Base-by-base conservation (phyloP, 2,797 vertebrate genomes). In the Tenualosa ilisha region DNA sequence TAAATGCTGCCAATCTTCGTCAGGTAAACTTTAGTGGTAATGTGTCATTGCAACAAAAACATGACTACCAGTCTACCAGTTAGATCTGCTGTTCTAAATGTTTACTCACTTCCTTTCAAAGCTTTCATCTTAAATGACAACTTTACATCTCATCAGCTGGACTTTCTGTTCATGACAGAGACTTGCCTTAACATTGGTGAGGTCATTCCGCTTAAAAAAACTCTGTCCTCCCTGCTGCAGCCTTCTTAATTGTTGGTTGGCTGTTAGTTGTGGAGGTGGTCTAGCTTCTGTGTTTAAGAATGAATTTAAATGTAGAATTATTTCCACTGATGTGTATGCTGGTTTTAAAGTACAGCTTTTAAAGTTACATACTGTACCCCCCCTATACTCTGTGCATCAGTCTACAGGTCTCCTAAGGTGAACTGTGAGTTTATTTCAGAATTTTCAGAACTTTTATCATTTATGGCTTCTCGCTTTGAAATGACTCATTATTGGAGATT, bases 291-390 rank as follows among this genome's bases (percentile, higher is more conserved):
- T 84, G 0, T 87, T 81, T 46, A 87, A 85, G 49, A 53, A 54
- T 0, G 4, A 17, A 20, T 88, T 86, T 46, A 49, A 81, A 9
- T 86, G 87, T 26, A 51, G 15, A n/a, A 51, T 68, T 53, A n/a
- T n/a, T 82, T n/a, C 59, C 59, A 40, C 26, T 37, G 79, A 20
- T 17, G 22, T 12, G 9, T 82, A 12, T n/a, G 17, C 11, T 24
- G 82, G 82, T 31, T 88, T 88, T 56, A 75, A 88, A 40, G 8
- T 86, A 49, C 81, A 88, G 51, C 63, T 86, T 5, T 88, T 86
- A n/a, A 11, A 83, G 40, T 5, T 84, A n/a, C n/a, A 7, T 81
- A 59, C n/a, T 17, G 56, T 24, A 31, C 83, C 0, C 0, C 51
- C 6, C 22, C 85, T 5, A 31, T 82, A 0, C 40, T 86, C 7